A percentile compares a stretch with the other conserved stretches of the same genome.
phyloP scores from a whole-genome alignment of 2,797 vertebrate genomes.

The Artibeus jamaicensis region DNA sequence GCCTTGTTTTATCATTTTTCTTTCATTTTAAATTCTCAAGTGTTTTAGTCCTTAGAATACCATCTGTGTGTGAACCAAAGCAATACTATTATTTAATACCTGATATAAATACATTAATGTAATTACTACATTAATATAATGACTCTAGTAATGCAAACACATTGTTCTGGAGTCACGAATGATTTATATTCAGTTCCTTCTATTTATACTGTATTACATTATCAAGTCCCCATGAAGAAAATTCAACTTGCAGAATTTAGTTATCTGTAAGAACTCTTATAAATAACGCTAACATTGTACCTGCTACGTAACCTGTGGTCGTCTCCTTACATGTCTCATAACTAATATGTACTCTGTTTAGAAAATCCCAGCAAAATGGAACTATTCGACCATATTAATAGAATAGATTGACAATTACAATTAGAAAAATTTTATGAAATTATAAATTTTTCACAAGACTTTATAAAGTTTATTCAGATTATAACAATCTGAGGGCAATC shows the following conservation, averaged over 20 bases:
- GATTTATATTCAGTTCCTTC: not conserved
- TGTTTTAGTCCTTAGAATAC: conserved; percentile 10
- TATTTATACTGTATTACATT: not conserved
- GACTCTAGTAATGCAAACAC: not conserved
- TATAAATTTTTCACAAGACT: not conserved
- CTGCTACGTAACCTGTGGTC: not conserved
- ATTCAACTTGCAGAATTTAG: conserved; percentile 10
- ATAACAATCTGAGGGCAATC: not conserved
- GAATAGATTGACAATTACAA: not conserved
- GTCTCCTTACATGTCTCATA: not conserved
- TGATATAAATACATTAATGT: not conserved
- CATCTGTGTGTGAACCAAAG: conserved; percentile 23
- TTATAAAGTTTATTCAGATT: not conserved
- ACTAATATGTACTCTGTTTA: not conserved
- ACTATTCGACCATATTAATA: not conserved
- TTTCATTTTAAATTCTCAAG: not conserved
- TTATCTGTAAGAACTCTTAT: not conserved
- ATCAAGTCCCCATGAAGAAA: conserved; percentile 3
- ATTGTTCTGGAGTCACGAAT: not conserved
- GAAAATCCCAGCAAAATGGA: not conserved
- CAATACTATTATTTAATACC: conserved; percentile 35
- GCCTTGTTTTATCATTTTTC: not conserved
- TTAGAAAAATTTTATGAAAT: not conserved
- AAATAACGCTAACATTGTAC: not conserved
- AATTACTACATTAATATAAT: not conserved